A percentile compares a stretch with the other conserved stretches of the same genome.
Evolutionary conservation across 2,888 invertebrate genomes (phyloP).

Genomic region (Cenopis cana): DNA sequence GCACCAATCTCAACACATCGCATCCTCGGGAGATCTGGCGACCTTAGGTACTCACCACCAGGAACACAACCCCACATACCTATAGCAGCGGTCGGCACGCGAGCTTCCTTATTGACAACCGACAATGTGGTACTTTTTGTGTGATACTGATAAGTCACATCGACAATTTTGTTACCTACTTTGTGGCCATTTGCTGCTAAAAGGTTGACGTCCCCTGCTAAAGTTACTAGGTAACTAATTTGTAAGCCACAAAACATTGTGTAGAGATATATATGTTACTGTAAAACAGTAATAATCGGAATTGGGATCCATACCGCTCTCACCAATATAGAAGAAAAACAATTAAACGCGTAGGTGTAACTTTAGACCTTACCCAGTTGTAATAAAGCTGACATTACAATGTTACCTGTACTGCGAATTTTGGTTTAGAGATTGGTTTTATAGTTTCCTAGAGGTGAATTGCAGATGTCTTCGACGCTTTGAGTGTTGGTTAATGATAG

Average conservation of each 20-base stretch:
- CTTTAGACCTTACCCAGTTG: background rate
- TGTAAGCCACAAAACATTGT: background rate
- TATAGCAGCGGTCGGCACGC: too few species aligned
- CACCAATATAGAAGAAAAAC: slow-evolving; percentile 6
- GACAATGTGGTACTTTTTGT: too few species aligned
- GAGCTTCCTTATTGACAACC: too few species aligned
- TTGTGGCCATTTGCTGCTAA: too few species aligned
- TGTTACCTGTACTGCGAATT: background rate
- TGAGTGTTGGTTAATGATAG: slow-evolving; percentile 22
- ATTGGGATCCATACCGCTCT: background rate
- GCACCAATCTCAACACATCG: too few species aligned
- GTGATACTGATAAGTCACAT: too few species aligned
- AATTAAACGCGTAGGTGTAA: background rate
- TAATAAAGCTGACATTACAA: slow-evolving; percentile 2
- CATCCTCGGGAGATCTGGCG: too few species aligned
- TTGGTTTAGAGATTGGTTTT: slow-evolving; percentile 7
- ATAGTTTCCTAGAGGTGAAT: slow-evolving; percentile 30
- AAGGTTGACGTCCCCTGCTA: too few species aligned
- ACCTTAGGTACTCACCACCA: too few species aligned
- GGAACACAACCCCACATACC: too few species aligned
- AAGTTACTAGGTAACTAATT: background rate
- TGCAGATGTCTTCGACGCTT: slow-evolving; percentile 9
- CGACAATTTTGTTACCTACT: too few species aligned
- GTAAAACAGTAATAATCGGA: background rate
- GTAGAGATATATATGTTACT: background rate